A percentile compares a stretch with the other conserved stretches of the same genome.
phyloP scores from a whole-genome alignment of 30 jellyfish, hydroid and myxozoan species.

The Aurelia sp. region DNA sequence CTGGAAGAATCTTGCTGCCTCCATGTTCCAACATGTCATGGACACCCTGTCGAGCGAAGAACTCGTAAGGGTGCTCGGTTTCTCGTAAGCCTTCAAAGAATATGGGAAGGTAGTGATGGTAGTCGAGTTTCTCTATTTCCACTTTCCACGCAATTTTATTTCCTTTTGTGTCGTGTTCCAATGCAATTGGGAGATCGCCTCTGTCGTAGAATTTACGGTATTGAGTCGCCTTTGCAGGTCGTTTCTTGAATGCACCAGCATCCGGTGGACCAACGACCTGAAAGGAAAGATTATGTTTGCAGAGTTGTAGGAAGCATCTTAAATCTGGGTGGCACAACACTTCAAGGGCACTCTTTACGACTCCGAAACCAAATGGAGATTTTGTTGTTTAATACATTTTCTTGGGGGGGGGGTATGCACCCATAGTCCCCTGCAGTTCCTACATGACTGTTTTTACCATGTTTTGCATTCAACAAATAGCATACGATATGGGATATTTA shows the following conservation, averaged over 20 bases:
- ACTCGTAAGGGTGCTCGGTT: slow-evolving; percentile 89
- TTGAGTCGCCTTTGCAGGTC: slow-evolving; percentile 78
- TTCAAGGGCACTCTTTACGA: no score
- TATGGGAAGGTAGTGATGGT: slow-evolving; percentile 89
- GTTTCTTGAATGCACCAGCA: slow-evolving; percentile 82
- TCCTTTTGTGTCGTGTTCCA: slow-evolving; percentile 98
- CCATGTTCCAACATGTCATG: slow-evolving; percentile 99
- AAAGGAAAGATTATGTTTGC: neutral
- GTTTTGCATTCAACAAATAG: no score
- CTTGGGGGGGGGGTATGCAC: no score
- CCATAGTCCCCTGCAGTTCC: no score
- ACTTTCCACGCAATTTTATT: slow-evolving; percentile 98
- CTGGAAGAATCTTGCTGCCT: slow-evolving; percentile 83
- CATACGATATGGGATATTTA: no score
- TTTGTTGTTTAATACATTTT: no score
- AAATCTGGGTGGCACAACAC: no score
- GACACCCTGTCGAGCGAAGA: slow-evolving; percentile 96
- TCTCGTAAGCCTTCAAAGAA: slow-evolving; percentile 93
- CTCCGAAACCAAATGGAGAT: no score
- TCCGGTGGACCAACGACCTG: slow-evolving; percentile 85
- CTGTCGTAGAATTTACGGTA: slow-evolving; percentile 91
- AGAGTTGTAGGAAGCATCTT: no score
- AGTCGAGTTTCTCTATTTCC: slow-evolving; percentile 94
- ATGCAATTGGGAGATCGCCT: slow-evolving; percentile 95
- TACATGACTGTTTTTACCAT: no score